Conservation (phyloP, 1,140 invertebrate genomes). For the Apis cerana region DNA sequence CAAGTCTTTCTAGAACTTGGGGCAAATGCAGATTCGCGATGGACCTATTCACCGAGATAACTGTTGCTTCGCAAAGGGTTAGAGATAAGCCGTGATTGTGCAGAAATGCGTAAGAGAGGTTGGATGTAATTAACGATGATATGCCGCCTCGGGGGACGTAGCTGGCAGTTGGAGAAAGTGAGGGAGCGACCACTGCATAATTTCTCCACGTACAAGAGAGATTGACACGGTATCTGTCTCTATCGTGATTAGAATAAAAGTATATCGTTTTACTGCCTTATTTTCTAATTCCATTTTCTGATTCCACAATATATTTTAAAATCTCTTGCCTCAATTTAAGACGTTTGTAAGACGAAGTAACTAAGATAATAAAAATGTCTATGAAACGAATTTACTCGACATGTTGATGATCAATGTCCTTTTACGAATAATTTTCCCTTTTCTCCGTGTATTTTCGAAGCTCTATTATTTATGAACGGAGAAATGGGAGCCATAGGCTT, state of each 20-base stretch:
- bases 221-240: neutral
- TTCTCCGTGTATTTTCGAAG: too few species aligned
- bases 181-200: conserved; percentile 16
- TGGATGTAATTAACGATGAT: conserved; percentile 40
- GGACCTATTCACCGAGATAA: conserved; percentile 19
- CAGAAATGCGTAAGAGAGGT: conserved; percentile 23
- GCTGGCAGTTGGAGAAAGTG: neutral
- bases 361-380: too few species aligned
- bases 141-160: neutral
- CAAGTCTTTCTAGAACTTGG: neutral
- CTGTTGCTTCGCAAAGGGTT: neutral
- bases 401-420: too few species aligned
- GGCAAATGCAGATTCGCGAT: conserved; percentile 11
- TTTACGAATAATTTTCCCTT: too few species aligned
- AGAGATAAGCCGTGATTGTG: conserved; percentile 37
- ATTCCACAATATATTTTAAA: neutral
- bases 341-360: too few species aligned
- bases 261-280: neutral
- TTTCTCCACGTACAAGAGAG: conserved; percentile 4
- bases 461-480: too few species aligned
- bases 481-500: too few species aligned
- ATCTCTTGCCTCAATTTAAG: neutral
- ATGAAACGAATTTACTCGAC: too few species aligned
- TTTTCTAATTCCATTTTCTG: too few species aligned
- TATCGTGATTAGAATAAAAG: neutral